phyloP scores from a whole-genome alignment of 2,113 vertebrate genomes.

The Turdus rufiventris region DNA sequence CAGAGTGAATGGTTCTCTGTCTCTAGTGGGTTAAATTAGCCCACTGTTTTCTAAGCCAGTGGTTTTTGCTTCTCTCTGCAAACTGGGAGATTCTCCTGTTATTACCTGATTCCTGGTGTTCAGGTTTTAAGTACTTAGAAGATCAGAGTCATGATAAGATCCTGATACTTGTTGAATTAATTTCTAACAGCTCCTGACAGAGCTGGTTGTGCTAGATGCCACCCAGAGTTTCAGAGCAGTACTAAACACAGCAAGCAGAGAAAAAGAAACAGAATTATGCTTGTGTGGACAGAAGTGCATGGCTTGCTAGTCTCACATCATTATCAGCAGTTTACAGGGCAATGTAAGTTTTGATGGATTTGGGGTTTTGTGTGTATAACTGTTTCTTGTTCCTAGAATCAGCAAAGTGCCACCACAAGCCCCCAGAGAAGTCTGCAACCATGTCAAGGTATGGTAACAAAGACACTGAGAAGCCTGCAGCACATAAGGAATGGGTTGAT shows the following conservation, averaged over 20 bases:
- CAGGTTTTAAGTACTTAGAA: background rate
- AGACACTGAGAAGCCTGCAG: background rate
- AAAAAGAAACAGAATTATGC: background rate
- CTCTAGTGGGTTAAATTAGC: background rate
- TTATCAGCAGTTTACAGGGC: background rate
- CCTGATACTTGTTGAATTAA: background rate
- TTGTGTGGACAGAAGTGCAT: background rate
- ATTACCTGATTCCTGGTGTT: background rate
- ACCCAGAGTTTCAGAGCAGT: background rate
- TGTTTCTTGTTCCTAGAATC: background rate
- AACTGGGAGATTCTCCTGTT: background rate
- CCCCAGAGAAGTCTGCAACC: background rate
- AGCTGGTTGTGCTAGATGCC: background rate
- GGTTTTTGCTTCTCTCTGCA: background rate
- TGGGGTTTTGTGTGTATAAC: background rate
- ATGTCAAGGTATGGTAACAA: background rate
- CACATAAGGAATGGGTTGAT: background rate
- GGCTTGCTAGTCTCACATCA: background rate
- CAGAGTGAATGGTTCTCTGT: background rate
- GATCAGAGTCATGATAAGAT: background rate
- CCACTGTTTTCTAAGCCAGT: background rate
- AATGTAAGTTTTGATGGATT: background rate
- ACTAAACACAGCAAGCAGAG: background rate
- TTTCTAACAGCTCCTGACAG: background rate
- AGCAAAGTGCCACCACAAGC: background rate